Evolutionary conservation across 2,888 invertebrate genomes (phyloP), one percentile per base, ranked within the genome.

Genomic region (Dryocosmus kuriphilus): DNA sequence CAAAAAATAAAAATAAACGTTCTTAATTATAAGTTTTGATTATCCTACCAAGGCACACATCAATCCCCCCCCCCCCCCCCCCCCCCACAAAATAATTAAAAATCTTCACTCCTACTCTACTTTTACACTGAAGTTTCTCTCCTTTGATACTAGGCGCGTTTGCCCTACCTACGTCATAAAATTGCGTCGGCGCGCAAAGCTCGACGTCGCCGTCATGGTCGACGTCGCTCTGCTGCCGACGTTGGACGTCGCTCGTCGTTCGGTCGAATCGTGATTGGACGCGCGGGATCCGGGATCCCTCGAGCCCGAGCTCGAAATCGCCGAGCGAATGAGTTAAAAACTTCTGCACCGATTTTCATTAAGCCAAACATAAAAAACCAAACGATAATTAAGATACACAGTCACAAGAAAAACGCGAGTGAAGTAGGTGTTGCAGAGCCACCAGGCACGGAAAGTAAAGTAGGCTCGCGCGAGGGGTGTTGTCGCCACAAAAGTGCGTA

Each of bases 81-180:
- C 51, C n/a, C 51, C n/a, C 51, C n/a, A n/a, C 6, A 51, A 51
- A 67, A 41, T 67, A 67, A 67, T 67, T 41, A 67, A 38, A 67
- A 41, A 41, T 67, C 67, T 67, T 46, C 46, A n/a, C n/a, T 51
- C 51, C 51, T 2, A 41, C 41, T 41, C 16, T 41, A 51, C 51
- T 51, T 46, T 67, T 67, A 27, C 14, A 41, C 41, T 41, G 24
- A 65, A 67, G 38, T 67, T 38, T 19, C 67, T 51, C 46, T 71
- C 67, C 24, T 24, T 32, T 71, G 71, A 71, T 71, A 71, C 27
- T 67, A 51, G 51, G 46, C 27, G 30, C 71, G 71, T 19, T 46
- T 71, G n/a, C 46, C 57, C 79, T 51, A 76, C 32, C 51, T 81
- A 80, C 81, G 81, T 81, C 80, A 80, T 74, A 71, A 71, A 76